phyloP scores from a whole-genome alignment of 2,113 vertebrate species.

The Hydrochoerus hydrochaeris region DNA sequence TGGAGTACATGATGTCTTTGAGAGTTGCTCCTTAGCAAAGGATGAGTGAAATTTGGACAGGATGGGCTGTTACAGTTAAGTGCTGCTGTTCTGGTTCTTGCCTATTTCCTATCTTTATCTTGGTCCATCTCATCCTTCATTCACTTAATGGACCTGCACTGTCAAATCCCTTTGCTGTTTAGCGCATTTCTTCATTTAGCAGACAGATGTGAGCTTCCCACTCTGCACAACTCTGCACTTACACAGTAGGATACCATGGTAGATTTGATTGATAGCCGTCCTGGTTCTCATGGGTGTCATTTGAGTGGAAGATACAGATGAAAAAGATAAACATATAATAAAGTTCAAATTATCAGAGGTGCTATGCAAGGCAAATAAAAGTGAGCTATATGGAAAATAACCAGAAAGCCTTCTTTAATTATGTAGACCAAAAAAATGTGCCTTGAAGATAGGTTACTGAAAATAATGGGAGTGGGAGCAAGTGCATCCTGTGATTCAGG shows the following conservation, averaged over 20 bases:
- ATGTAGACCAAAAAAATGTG: background rate
- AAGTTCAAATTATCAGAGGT: background rate
- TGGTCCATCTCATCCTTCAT: background rate
- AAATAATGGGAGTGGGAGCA: background rate
- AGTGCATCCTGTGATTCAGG: background rate
- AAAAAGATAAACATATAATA: background rate
- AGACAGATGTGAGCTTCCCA: background rate
- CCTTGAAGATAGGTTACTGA: background rate
- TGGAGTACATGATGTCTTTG: background rate
- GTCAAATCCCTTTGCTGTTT: background rate
- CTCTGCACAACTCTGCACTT: too few species aligned
- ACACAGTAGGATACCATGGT: too few species aligned
- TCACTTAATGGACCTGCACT: background rate
- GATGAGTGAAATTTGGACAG: background rate
- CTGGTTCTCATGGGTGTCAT: background rate
- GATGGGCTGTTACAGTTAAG: background rate
- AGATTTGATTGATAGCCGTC: background rate
- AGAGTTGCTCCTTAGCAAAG: background rate
- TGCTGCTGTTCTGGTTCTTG: background rate
- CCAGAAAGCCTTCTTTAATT: background rate
- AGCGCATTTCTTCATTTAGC: background rate
- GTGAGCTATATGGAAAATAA: background rate
- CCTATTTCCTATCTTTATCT: background rate
- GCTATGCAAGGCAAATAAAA: background rate
- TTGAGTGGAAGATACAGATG: background rate